A percentile compares a stretch with the other conserved stretches of the same genome.
These are phyloP conservation scores for Mus caroli DNA, from an alignment of 2,797 vertebrate species.

Conservation along the genomic window DNA sequence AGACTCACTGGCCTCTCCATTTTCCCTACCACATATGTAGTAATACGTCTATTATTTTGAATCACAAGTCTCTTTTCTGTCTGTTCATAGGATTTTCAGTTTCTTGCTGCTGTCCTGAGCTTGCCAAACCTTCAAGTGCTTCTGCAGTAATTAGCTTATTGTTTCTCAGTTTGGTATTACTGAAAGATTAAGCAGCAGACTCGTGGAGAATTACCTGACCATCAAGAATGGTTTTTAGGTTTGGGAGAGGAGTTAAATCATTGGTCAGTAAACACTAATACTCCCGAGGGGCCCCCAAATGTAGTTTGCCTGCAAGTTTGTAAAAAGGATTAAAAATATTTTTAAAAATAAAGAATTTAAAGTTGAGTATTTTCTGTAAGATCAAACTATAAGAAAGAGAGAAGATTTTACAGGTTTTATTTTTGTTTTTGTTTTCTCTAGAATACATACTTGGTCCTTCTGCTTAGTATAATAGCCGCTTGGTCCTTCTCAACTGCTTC, in stretches of 20 bases:
- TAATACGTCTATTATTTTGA: neutral
- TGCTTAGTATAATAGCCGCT: neutral
- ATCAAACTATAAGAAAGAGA: slow-evolving; percentile 35
- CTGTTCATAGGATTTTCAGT: slow-evolving; percentile 13
- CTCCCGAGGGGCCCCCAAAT: neutral
- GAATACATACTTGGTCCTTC: neutral
- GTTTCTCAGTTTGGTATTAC: neutral
- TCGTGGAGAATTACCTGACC: neutral
- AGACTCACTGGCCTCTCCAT: neutral
- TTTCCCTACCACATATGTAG: neutral
- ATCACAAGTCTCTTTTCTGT: neutral
- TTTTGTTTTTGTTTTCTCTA: neutral
- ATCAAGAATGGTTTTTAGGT: neutral
- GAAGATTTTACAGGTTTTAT: neutral
- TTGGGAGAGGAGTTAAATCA: slow-evolving; percentile 7
- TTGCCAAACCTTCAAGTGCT: neutral
- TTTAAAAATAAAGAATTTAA: neutral
- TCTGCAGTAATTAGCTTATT: neutral
- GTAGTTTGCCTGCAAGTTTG: slow-evolving; percentile 51
- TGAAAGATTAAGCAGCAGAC: neutral
- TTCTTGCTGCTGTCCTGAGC: neutral
- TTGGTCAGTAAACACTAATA: slow-evolving; percentile 27
- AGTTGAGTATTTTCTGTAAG: slow-evolving; percentile 13
- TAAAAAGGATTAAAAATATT: neutral
- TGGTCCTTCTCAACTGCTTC: neutral